Conservation (phyloP, 2,888 invertebrate species). For the Geotrupes spiniger region DNA sequence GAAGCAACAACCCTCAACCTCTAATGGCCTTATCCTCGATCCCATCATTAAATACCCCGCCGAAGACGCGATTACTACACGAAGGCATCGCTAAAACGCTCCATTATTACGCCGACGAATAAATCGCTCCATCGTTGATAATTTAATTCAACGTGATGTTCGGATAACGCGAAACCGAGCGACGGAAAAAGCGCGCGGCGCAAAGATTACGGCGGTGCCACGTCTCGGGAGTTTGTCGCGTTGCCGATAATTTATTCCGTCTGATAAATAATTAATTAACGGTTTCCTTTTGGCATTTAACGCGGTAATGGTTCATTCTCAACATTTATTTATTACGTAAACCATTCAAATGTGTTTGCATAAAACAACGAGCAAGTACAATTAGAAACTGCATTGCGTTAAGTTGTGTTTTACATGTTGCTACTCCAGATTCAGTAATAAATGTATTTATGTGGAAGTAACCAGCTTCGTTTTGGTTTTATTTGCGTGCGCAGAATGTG, state of each 20-base stretch:
- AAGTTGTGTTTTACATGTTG: background rate
- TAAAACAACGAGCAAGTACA: conserved; percentile 5
- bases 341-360: conserved; percentile 1
- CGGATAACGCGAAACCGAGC: too few relatives aligned
- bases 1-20: conserved; percentile 43
- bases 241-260: background rate
- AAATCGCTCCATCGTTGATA: background rate
- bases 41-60: conserved; percentile 45
- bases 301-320: background rate
- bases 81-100: conserved; percentile 12
- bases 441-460: conserved; percentile 3
- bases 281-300: conserved; percentile 8
- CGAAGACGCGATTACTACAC: conserved; percentile 27
- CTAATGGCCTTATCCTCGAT: conserved; percentile 47
- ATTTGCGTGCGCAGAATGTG: background rate
- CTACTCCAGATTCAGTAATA: conserved; percentile 6
- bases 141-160: too few relatives aligned
- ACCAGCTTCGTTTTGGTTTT: background rate
- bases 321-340: conserved; percentile 6
- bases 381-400: conserved; percentile 3
- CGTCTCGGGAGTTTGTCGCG: background rate
- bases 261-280: conserved; percentile 2
- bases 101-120: conserved; percentile 8
- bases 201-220: too few relatives aligned
- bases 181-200: too few relatives aligned